Conservation (phyloP, 1,140 invertebrate species). For the Portunus trituberculatus region DNA sequence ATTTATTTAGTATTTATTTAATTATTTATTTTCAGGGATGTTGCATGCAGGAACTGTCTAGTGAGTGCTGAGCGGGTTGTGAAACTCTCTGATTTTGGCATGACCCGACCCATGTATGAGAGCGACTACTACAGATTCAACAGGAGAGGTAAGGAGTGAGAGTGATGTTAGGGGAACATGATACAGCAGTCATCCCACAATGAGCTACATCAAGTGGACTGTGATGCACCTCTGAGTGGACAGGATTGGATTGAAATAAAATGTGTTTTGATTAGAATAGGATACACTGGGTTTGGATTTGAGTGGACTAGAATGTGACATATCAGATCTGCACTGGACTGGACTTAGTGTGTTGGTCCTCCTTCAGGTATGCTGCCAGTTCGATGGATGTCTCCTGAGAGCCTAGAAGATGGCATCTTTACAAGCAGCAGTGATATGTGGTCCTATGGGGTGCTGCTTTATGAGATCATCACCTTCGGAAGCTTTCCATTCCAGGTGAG, state of each 20-base stretch:
- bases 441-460: slow-evolving; percentile 91
- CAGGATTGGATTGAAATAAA: too few species aligned
- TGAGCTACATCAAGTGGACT: too few species aligned
- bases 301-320: background rate
- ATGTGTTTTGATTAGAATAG: too few species aligned
- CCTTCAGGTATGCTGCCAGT: slow-evolving; percentile 89
- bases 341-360: background rate
- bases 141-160: slow-evolving; percentile 85
- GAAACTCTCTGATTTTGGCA: slow-evolving; percentile 96
- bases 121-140: slow-evolving; percentile 94
- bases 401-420: slow-evolving; percentile 89
- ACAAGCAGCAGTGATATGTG: slow-evolving; percentile 92
- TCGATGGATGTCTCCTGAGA: slow-evolving; percentile 96
- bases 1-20: background rate
- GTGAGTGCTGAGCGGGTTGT: slow-evolving; percentile 90
- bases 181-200: too few species aligned
- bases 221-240: too few species aligned
- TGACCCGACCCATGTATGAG: slow-evolving; percentile 93
- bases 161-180: too few species aligned
- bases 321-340: too few species aligned
- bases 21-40: slow-evolving; percentile 84
- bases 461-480: slow-evolving; percentile 93
- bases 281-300: background rate
- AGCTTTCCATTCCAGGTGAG: slow-evolving; percentile 90
- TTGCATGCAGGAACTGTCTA: slow-evolving; percentile 93